Evolutionary conservation across 1,140 invertebrate genomes (phyloP), one percentile per base, ranked within the genome.

Genomic region (Dufourea novaeangliae): DNA sequence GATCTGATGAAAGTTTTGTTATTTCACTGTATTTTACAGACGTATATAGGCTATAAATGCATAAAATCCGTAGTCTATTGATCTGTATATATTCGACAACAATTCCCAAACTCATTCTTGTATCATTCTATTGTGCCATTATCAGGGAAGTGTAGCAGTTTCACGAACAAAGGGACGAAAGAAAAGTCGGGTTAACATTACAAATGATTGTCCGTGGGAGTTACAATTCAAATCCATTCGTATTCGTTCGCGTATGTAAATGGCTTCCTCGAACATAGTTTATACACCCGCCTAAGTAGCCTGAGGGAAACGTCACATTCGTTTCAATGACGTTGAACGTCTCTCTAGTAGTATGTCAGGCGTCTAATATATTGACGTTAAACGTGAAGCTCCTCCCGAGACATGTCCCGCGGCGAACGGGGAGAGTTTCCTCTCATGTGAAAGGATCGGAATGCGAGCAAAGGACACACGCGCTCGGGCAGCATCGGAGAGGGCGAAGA

Each of bases 401-500:
- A 78, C 67, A 46, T 71, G 63, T 46, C 39, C 59, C 59, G 57
- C 34, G 50, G 44, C 69, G 29, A 44, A 27, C 34, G 34, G 8
- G 34, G 12, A 46, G 44, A 63, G 64, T 57, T 82, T 82, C 34
- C 64, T 61, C 72, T 68, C 62, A 75, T 75, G 71, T 57, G 82
- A 85, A 87, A 88, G 75, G 86, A 87, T 86, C 80, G 88, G 87
- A 89, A 90, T 89, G 84, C 86, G 76, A 83, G 84, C 79, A 83
- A 82, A 85, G 86, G 87, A 83, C 63, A 71, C 79, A 68, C 76
- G 74, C 20, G n/a, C 20, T 25, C 46, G 20, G 20, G n/a, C 57
- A 39, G 25, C 29, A 12, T 54, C 62, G 75, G 41, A 41, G 80
- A 87, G 84, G 80, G 88, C 74, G 82, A 86, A 83, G 85, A 86